Evolutionary conservation across 2,888 invertebrate species (phyloP).

Genomic region (Epistrophe grossulariae): DNA sequence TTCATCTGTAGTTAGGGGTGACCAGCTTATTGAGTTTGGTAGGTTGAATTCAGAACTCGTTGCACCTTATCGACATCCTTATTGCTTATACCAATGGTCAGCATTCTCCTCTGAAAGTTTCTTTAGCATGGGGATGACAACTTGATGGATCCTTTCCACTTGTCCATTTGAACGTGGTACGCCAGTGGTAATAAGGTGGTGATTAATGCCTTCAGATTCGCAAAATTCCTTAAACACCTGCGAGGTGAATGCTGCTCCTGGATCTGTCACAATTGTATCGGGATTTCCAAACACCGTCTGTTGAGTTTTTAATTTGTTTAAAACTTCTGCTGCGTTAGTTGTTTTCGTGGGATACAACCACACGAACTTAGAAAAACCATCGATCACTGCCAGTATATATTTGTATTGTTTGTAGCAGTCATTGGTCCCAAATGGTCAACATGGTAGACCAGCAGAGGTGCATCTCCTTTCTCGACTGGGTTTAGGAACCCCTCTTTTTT

Average conservation of each 20-base stretch:
- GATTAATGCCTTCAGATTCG: neutral
- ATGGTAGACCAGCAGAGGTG: neutral
- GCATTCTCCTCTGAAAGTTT: no score
- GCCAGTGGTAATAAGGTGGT: constrained; percentile 4
- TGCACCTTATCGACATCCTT: no score
- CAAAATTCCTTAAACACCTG: constrained; percentile 13
- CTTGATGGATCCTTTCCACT: constrained; percentile 6
- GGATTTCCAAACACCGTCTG: neutral
- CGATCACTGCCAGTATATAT: constrained; percentile 1
- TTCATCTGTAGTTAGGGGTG: neutral
- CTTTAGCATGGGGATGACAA: constrained; percentile 10
- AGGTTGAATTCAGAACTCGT: constrained; percentile 6
- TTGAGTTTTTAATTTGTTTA: neutral
- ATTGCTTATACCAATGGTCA: no score
- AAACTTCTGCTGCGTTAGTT: neutral
- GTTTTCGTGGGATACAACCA: constrained; percentile 7
- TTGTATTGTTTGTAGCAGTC: neutral
- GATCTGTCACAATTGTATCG: neutral
- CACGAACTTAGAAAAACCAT: neutral
- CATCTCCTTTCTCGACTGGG: neutral
- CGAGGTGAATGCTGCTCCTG: neutral
- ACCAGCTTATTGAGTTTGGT: neutral
- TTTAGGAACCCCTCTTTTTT: no score
- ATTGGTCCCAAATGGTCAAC: neutral
- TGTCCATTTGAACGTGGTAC: constrained; percentile 5